Base-by-base conservation (phyloP, 2,888 invertebrate genomes). In the Melieria picta region DNA sequence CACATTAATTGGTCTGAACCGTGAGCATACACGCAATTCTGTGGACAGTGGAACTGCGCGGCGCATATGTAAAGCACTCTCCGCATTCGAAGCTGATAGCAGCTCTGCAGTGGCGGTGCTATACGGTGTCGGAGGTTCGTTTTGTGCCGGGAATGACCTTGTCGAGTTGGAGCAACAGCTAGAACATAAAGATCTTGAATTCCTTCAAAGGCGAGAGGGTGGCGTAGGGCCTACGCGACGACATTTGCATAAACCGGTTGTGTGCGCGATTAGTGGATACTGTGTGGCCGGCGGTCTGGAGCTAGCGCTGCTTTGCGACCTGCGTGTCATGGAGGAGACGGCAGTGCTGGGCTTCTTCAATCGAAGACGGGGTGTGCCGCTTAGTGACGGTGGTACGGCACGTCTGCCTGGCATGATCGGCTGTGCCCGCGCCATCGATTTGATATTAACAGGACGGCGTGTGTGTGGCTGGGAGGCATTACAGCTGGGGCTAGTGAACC, bases 281-380 rank as follows among this genome's bases (percentile, higher is more conserved):
- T 94, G 96, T 10, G 94, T 98, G 1, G 98, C 95, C 0, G 93
- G 92, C 75, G 98, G 98, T 0, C 89, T 98, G 71, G 98, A 98
- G 85, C 87, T 99, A 72, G 94, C 98, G 0, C 86, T 97, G 5
- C 91, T 96, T 86, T 98, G 98, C 87, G 98, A 99, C 84, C 85
- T 98, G 30, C 89, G 98, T 48, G 90, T 98, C 0, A 90, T 96
- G 79, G 97, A 98, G 83, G 93, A 95, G 55, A 93, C 92, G 0
- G 94, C 98, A 0, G 88, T 94, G 4, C 63, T 87, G 72, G 98
- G 98, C 11, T 93, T 94, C 74, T 92, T 93, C 74, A 94, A 94
- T 75, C 89, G 97, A 75, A 89, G 96, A 81, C 94, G 95, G 87
- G 98, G 96, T 48, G 92, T 96, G 7, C 97, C 98, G 0, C 88